Base-by-base conservation (phyloP, 1,140 invertebrate genomes). In the Ceratina australensis region DNA sequence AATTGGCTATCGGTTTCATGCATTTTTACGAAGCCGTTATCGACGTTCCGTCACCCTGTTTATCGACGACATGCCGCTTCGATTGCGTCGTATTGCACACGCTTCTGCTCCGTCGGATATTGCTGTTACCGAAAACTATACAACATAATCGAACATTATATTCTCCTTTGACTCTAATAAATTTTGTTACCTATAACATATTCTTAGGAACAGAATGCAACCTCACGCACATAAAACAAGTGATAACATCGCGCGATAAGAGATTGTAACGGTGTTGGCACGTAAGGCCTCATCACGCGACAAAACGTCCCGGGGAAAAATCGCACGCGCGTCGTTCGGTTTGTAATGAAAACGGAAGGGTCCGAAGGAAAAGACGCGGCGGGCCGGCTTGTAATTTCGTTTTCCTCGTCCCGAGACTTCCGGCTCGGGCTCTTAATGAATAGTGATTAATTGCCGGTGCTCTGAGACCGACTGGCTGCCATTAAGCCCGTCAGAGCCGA, bases 401-500 rank as follows among this genome's bases (percentile, higher is more conserved):
- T 87, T 87, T 85, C 84, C 83, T 79, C 69, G 83, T 80, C 65
- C n/a, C 67, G 74, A 64, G 65, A 75, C 86, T 87, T 87, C 83
- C 83, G 82, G 74, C 79, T 85, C 85, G 77, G 77, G 78, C 81
- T 86, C 79, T 74, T 87, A 87, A 87, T 87, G 86, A 87, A 87
- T 87, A 87, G 86, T 87, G 86, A 87, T 87, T 87, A 87, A 87
- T 87, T 87, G 86, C 83, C 83, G 64, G 85, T 81, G 72, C 85
- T 85, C 85, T 82, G 86, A 83, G 83, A 87, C 78, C 81, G 83
- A 87, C 83, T 87, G 77, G 73, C 83, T 79, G 71, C 86, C 86
- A 87, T 87, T 87, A 87, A 87, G 81, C 85, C 86, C 85, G 82
- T 87, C 86, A 85, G 83, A 87, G 83, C 78, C 83, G 85, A 87